These are phyloP conservation scores for Triplophysa yarkandensis DNA, from an alignment of 2,797 vertebrate genomes.

Conservation along the genomic window DNA sequence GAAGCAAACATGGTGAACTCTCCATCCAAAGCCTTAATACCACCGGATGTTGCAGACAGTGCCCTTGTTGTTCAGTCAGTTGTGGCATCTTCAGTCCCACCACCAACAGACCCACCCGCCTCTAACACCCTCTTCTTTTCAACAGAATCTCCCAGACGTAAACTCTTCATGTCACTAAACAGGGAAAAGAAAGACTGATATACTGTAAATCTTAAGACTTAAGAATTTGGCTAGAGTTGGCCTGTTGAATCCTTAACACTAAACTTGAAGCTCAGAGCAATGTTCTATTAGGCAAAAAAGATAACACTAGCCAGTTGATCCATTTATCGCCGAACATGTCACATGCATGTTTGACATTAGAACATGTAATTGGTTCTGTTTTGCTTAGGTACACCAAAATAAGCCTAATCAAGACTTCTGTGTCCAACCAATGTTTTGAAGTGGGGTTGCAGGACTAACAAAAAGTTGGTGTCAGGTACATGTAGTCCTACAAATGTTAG, in stretches of 20 bases:
- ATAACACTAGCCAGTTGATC: slow-evolving; percentile 9
- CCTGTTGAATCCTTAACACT: not conserved
- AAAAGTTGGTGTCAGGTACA: not conserved
- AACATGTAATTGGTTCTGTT: not conserved
- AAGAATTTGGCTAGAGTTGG: not conserved
- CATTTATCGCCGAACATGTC: not conserved
- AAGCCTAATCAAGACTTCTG: not conserved
- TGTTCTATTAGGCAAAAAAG: not conserved
- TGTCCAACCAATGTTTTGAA: not conserved
- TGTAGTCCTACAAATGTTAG: not conserved
- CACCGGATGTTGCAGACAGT: slow-evolving; percentile 5
- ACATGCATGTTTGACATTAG: not conserved
- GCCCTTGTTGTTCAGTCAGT: not conserved
- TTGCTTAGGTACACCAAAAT: not conserved
- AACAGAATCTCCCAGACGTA: slow-evolving; percentile 64
- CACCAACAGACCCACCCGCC: not conserved
- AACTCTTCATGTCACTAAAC: slow-evolving; percentile 63
- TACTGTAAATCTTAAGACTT: not conserved
- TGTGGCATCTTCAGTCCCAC: not conserved
- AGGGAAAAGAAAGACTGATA: slow-evolving; percentile 78
- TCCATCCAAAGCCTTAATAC: slow-evolving; percentile 53
- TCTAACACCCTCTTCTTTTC: slow-evolving; percentile 25
- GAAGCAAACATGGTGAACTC: slow-evolving; percentile 70
- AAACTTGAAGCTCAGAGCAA: slow-evolving; percentile 5
- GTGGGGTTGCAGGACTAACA: not conserved